Percentiles rank a stretch among this genome's conserved stretches.
Evolutionary conservation across 2,113 vertebrate genomes (phyloP).

Genomic region (Phocoena phocoena): DNA sequence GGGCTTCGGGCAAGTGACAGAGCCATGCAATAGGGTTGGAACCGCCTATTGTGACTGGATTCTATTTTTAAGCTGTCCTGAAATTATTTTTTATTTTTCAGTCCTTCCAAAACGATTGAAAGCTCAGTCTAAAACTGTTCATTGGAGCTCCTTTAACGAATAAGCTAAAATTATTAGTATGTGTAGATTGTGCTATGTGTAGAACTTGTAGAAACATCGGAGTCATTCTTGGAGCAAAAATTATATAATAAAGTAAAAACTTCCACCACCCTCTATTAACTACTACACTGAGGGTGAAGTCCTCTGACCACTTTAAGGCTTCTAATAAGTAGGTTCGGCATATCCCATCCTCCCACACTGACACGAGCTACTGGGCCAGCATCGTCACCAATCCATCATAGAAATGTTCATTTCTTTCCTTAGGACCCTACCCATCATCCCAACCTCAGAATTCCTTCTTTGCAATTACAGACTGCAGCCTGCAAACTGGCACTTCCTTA

Average conservation of each 20-base stretch:
- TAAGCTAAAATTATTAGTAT: neutral
- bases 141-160: neutral
- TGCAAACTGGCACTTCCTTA: neutral
- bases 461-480: neutral
- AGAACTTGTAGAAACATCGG: neutral
- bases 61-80: neutral
- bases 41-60: neutral
- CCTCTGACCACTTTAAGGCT: neutral
- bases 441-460: neutral
- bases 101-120: neutral
- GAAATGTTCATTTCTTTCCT: neutral
- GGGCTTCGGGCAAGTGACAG: neutral
- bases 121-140: neutral
- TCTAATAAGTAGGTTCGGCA: neutral
- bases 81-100: slow-evolving; percentile 44
- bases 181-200: neutral
- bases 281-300: neutral
- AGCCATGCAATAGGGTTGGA: neutral
- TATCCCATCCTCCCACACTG: neutral
- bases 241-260: neutral
- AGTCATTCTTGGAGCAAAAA: neutral
- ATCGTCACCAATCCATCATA: neutral
- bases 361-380: neutral
- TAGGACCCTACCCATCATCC: neutral
- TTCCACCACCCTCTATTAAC: neutral